Evolutionary conservation across 2,888 invertebrate genomes (phyloP), one percentile per base, ranked within the genome.

Genomic region (Platycheirus rosarum): DNA sequence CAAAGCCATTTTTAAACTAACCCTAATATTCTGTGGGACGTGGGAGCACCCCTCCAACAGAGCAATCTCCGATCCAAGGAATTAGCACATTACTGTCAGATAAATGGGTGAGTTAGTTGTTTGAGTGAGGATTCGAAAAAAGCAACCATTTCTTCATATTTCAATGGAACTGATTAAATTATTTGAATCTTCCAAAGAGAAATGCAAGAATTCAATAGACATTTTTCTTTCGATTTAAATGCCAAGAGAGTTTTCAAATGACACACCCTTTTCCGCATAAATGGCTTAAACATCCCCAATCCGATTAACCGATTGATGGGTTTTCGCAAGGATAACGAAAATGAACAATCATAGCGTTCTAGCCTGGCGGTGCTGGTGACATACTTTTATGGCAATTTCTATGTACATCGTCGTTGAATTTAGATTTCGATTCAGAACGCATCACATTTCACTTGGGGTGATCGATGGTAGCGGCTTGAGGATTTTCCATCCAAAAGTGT

Each of bases 221-320:
- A 4, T 40, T 40, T 5, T 40, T 32, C 35, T 53, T 16, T 35
- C 2, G n/a, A 20, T 18, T 13, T 18, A 16, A 16, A 55, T 55
- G 13, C 20, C 6, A 20, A n/a, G 14, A 9, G 20, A 35, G 18
- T 35, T 8, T 20, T 18, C 3, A 20, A 55, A 37, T 37, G 53
- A 55, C 53, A 20, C 20, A 55, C n/a, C n/a, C 7, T 20, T 55
- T 37, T 16, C n/a, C n/a, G 2, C 7, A 13, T 2, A 35, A 53
- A 35, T 35, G 32, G 53, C 7, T 53, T 16, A 2, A n/a, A 35
- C 37, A 55, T 37, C 14, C 16, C 8, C 35, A 55, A 20, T 32
- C 13, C 53, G 5, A 55, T 55, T 13, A 18, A 53, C 53, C 18
- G 53, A 55, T 55, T 55, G 53, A 55, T 55, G 35, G 53, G 20